Evolutionary conservation across 1,140 invertebrate species (phyloP).

Genomic region (Drosophila littoralis): DNA sequence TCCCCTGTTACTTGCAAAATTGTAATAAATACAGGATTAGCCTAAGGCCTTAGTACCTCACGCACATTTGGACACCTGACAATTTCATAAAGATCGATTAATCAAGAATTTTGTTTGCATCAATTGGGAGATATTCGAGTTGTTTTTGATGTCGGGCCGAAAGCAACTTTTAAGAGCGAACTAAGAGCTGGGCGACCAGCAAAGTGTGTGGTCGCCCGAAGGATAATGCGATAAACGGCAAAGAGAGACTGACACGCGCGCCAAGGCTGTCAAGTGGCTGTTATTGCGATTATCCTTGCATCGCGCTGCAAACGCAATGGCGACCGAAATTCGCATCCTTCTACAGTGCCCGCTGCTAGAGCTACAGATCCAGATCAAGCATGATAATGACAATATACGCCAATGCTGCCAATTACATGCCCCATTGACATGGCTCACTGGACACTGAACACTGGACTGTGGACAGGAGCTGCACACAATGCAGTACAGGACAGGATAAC

Average conservation of each 20-base stretch:
- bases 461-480: too few relatives aligned
- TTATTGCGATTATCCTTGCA: slow-evolving; percentile 27
- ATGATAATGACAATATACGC: slow-evolving; percentile 31
- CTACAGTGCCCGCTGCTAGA: slow-evolving; percentile 2
- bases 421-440: background rate
- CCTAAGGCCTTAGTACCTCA: too few relatives aligned
- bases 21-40: too few relatives aligned
- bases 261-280: slow-evolving; percentile 20
- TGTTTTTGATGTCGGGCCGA: background rate
- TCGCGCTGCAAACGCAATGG: slow-evolving; percentile 8
- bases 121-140: too few relatives aligned
- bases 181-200: background rate
- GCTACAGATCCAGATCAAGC: slow-evolving; percentile 13
- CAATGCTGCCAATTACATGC: slow-evolving; percentile 37
- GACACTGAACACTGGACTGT: background rate
- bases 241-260: too few relatives aligned
- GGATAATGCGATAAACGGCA: slow-evolving; percentile 8
- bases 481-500: background rate
- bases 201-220: background rate
- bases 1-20: too few relatives aligned
- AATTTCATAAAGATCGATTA: too few relatives aligned
- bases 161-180: background rate
- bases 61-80: too few relatives aligned
- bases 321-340: slow-evolving; percentile 4
- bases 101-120: background rate